A percentile compares a stretch with the other conserved stretches of the same genome.
Evolutionary conservation across 1,140 invertebrate genomes (phyloP).

Genomic region (Cheumatopsyche charites): DNA sequence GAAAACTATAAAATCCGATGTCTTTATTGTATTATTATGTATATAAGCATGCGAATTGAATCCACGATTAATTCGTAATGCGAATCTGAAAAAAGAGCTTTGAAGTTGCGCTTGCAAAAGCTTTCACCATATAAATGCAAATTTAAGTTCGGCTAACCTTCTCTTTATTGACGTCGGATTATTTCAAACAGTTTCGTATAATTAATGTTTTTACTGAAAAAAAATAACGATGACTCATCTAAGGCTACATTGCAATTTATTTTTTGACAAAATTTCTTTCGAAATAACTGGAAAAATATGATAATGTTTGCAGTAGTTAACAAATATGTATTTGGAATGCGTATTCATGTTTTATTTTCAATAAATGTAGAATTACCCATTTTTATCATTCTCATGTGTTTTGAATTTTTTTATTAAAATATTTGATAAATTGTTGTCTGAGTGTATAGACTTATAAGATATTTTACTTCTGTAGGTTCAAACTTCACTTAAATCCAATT

Average conservation of each 20-base stretch:
- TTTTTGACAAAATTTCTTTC: conserved; percentile 5
- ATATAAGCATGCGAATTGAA: conserved; percentile 13
- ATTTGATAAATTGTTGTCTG: too few species aligned
- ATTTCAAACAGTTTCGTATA: conserved; percentile 10
- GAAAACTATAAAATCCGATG: conserved; percentile 7
- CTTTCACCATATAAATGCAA: conserved; percentile 24
- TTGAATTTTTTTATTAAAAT: too few species aligned
- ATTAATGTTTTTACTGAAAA: background rate
- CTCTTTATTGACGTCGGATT: conserved; percentile 12
- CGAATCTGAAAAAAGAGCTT: conserved; percentile 9
- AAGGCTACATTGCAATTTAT: background rate
- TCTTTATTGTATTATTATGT: conserved; percentile 22
- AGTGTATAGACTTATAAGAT: too few species aligned
- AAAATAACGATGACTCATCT: background rate
- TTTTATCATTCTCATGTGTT: background rate
- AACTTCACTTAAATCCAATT: too few species aligned
- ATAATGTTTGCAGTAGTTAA: background rate
- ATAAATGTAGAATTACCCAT: background rate
- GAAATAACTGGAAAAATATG: conserved; percentile 3
- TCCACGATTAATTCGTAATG: conserved; percentile 5
- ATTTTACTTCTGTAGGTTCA: too few species aligned
- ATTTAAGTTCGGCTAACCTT: conserved; percentile 20
- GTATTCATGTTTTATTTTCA: background rate
- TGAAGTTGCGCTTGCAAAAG: conserved; percentile 24
- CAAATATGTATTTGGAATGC: background rate